phyloP scores from a whole-genome alignment of 1,140 invertebrate species.

The Bursaphelenchus mucronatus region DNA sequence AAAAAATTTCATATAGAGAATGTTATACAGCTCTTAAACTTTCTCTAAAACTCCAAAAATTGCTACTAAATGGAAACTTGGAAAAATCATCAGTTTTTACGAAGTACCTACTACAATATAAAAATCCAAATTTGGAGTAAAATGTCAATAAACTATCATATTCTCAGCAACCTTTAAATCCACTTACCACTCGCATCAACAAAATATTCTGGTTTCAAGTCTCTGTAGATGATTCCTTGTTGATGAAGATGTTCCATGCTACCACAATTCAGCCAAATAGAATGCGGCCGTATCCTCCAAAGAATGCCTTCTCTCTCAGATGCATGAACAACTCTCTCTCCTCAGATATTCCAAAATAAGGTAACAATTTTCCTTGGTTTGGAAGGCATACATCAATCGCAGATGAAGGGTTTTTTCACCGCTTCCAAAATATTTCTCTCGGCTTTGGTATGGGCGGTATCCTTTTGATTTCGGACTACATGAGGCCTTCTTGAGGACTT shows the following conservation, averaged over 20 bases:
- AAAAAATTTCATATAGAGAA: too few species aligned
- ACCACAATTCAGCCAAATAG: slow-evolving; percentile 95
- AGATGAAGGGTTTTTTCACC: slow-evolving; percentile 98
- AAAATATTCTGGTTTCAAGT: slow-evolving; percentile 98
- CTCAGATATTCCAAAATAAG: slow-evolving; percentile 95
- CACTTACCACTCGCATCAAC: slow-evolving; percentile 70
- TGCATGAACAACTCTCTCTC: slow-evolving; percentile 96
- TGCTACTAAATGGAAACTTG: too few species aligned
- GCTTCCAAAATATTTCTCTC: slow-evolving; percentile 97
- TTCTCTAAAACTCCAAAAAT: too few species aligned
- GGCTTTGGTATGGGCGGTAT: slow-evolving; percentile 97
- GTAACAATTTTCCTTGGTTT: slow-evolving; percentile 94
- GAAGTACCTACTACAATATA: too few species aligned
- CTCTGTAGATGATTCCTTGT: slow-evolving; percentile 85
- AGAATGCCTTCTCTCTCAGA: slow-evolving; percentile 90
- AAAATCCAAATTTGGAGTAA: too few species aligned
- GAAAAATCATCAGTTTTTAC: too few species aligned
- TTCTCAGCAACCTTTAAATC: not conserved
- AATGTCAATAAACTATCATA: too few species aligned
- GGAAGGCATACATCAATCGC: slow-evolving; percentile 98
- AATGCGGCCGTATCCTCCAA: slow-evolving; percentile 96
- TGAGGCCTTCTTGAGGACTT: slow-evolving; percentile 96
- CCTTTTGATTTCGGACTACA: slow-evolving; percentile 96
- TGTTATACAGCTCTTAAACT: too few species aligned
- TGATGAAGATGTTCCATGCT: slow-evolving; percentile 87